Base-by-base conservation (phyloP, 2,113 vertebrate genomes). In the Chrysemys picta region DNA sequence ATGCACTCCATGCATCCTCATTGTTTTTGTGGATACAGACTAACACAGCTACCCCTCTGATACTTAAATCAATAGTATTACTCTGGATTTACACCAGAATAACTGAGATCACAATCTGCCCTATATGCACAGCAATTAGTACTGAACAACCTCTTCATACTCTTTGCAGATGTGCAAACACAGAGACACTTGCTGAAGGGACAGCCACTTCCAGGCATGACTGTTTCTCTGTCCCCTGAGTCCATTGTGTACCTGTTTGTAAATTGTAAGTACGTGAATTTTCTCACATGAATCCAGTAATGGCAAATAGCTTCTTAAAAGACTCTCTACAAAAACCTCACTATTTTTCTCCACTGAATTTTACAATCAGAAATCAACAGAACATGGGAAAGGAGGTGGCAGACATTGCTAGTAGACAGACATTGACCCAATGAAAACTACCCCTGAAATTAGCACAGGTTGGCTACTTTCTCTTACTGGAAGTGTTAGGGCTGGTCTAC, bases 221-320 rank as follows among this genome's bases (percentile, higher is more conserved):
- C 72, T 76, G 45, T 45, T 76, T 45, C 72, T 76, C 38, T 75
- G 31, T 69, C 31, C 88, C n/a, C 8, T 42, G 45, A 19, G 84
- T 65, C 45, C 89, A 79, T 96, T 92, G 72, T 50, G 87, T 57
- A 89, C 88, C 88, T 89, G 88, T 62, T 79, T 91, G 42, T 45
- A 95, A 96, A 91, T 54, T 57, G 25, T 59, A 88, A 42, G 62
- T 89, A 52, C 21, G 93, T 75, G 49, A 65, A 54, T 91, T 95
- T 81, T 85, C 96, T 95, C 79, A 91, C 87, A 24, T 88, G 12
- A 82, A 84, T 95, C 50, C 81, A 92, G 87, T 88, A 95, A 31
- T n/a, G 94, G 89, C 47, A 59, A 91, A 96, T 87, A 93, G 4
- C 13, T 93, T 88, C 84, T 76, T 90, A 89, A 92, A 88, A 94